Evolutionary conservation across 2,797 vertebrate species (phyloP), one percentile per base, ranked within the genome.

Genomic region (Halcyon badia): DNA sequence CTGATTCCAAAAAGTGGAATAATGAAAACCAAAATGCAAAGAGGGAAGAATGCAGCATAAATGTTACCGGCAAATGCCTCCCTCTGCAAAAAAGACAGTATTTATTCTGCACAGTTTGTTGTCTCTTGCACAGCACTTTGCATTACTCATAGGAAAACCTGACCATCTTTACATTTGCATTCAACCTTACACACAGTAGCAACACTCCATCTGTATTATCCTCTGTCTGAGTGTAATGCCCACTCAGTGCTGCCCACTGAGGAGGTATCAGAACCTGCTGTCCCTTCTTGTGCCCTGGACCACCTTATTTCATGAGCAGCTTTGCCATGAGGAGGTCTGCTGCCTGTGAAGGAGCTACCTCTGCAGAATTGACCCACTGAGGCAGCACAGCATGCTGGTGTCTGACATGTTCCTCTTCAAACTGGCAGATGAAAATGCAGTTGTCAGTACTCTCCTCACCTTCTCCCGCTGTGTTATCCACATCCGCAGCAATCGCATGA

Each of bases 311-410:
- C 64, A 41, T 0, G 2, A 60, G 35, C 57, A 82, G 28, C 26
- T 75, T 46, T 2, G 0, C 31, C 12, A 6, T 16, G 61, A 68
- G 35, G 16, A 85, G 26, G 5, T 15, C 41, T 73, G 65, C 1
- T 33, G 33, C 35, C 61, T 51, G 28, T 1, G 2, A 44, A 75
- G n/a, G 60, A 64, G 19, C 37, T 51, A 10, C 68, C 65, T 46
- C 30, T 41, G 70, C 46, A 66, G 61, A 92, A 37, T 20, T 33
- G 80, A 62, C 56, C 26, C 73, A 10, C 33, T 28, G 64, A 52
- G 57, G 25, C 12, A 49, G 13, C 44, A 33, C 0, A 3, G 9
- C 0, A 2, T 56, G 64, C 30, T 35, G 52, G n/a, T 13, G 12
- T 70, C 71, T 57, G 54, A 39, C 56, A 7, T 3, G 24, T 26